Percentiles rank a stretch among this genome's conserved stretches.
phyloP scores from a whole-genome alignment of 2,797 vertebrate genomes.

The Pelodytes ibericus region DNA sequence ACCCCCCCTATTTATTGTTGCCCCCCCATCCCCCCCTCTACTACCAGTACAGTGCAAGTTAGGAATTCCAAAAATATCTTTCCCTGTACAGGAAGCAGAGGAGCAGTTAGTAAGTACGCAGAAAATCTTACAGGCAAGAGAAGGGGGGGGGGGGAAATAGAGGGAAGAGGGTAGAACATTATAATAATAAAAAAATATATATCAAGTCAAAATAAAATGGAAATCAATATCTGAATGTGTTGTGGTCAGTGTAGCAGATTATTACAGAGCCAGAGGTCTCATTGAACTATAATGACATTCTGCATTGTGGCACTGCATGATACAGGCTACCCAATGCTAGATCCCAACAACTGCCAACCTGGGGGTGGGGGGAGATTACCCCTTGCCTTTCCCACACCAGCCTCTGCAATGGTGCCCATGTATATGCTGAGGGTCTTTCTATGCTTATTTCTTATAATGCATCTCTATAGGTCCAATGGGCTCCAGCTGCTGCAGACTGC shows the following conservation, averaged over 20 bases:
- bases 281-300: too few relatives aligned
- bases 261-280: not conserved
- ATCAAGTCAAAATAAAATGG: too few relatives aligned
- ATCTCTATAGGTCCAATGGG: too few relatives aligned
- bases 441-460: too few relatives aligned
- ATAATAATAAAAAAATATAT: too few relatives aligned
- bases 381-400: constrained; percentile 34
- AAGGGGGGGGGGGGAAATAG: not conserved
- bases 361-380: constrained; percentile 19
- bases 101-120: constrained; percentile 32
- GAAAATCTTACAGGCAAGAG: constrained; percentile 23
- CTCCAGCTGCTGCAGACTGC: not conserved
- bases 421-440: too few relatives aligned
- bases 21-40: not conserved
- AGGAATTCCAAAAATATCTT: constrained; percentile 27
- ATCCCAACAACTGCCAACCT: constrained; percentile 31
- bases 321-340: too few relatives aligned
- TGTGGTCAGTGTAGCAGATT: too few relatives aligned
- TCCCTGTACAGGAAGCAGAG: constrained; percentile 42
- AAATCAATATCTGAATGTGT: too few relatives aligned
- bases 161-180: not conserved
- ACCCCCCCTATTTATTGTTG: too few relatives aligned
- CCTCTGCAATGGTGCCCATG: not conserved
- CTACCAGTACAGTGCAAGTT: constrained; percentile 23
- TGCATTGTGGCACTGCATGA: too few relatives aligned